Percentiles rank a stretch among this genome's conserved stretches.
phyloP scores from a whole-genome alignment of 2,113 vertebrate genomes.

The Halcyon senegalensis region DNA sequence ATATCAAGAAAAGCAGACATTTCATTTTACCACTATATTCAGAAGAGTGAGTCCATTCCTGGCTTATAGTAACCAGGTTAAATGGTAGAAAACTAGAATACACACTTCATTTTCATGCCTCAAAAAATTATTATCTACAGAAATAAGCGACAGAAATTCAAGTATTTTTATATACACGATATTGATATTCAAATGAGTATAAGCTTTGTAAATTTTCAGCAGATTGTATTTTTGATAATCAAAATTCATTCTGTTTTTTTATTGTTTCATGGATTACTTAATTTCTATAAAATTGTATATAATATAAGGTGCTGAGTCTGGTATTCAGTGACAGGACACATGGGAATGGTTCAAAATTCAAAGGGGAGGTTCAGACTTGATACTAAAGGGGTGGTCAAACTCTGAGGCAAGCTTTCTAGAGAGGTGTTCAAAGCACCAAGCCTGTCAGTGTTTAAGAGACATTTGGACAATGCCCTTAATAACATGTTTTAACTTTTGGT shows the following conservation, averaged over 20 bases:
- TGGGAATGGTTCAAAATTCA: background rate
- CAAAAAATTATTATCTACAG: background rate
- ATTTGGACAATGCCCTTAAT: background rate
- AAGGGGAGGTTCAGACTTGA: background rate
- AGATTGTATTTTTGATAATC: background rate
- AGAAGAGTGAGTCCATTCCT: background rate
- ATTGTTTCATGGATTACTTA: background rate
- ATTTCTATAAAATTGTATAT: background rate
- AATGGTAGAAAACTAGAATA: background rate
- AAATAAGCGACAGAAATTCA: background rate
- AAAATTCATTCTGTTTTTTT: background rate
- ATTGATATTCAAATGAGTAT: background rate
- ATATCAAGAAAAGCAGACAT: background rate
- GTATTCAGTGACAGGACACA: background rate
- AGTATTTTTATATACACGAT: background rate
- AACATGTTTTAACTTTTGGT: background rate
- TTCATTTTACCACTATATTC: background rate
- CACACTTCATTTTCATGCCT: background rate
- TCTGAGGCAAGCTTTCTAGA: background rate
- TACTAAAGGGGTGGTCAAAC: background rate
- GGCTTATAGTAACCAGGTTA: background rate
- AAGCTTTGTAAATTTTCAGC: background rate
- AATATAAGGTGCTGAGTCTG: background rate
- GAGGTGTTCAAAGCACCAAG: rapidly evolving
- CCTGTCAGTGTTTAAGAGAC: background rate